These are phyloP conservation scores for Pangasius larnaudii DNA, from an alignment of 2,797 vertebrate species.

Conservation along the genomic window DNA sequence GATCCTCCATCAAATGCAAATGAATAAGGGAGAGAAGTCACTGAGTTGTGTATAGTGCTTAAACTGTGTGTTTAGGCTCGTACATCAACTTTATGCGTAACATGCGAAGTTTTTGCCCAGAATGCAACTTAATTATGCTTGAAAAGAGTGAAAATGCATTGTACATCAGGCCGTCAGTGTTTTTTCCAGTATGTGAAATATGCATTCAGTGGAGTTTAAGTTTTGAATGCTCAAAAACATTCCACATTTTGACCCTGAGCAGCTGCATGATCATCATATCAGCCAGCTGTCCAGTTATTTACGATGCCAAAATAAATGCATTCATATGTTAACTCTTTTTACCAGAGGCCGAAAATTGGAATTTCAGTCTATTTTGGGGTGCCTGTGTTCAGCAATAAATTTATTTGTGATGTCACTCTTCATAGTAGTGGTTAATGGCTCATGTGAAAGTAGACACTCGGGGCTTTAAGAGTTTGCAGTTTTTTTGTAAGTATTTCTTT, in stretches of 20 bases:
- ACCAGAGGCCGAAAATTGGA: neutral
- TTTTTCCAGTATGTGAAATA: neutral
- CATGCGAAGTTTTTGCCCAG: neutral
- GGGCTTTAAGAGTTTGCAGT: too few relatives aligned
- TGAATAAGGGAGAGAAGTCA: neutral
- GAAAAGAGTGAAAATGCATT: neutral
- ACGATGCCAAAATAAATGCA: neutral
- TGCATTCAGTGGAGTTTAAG: neutral
- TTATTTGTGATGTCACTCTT: neutral
- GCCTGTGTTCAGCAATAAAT: neutral
- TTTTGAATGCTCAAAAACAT: neutral
- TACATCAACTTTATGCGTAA: constrained; percentile 13
- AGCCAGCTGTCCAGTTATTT: neutral
- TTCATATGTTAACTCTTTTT: neutral
- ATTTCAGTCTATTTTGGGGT: neutral
- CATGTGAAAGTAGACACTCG: neutral
- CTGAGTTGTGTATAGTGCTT: neutral
- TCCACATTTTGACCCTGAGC: neutral
- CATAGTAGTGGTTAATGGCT: neutral
- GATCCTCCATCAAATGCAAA: constrained; percentile 3
- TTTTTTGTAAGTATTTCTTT: too few relatives aligned
- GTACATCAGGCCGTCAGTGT: neutral
- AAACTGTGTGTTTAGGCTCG: neutral
- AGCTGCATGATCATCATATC: neutral
- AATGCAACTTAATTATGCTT: neutral